These are phyloP conservation scores for Acanthiza pusilla DNA, from an alignment of 2,797 vertebrate species.

Conservation along the genomic window DNA sequence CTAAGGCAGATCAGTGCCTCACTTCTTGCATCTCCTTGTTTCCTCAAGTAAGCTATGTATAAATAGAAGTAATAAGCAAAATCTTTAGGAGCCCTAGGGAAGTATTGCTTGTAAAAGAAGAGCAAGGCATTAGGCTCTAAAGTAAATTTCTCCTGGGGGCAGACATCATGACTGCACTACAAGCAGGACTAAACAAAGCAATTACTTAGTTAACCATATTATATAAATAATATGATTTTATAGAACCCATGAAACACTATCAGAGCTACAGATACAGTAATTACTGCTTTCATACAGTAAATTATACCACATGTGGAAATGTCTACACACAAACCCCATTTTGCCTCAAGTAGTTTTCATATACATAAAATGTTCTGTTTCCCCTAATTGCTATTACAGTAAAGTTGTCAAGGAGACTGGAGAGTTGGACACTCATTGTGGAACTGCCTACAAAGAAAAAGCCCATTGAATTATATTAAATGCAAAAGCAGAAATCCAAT, in stretches of 20 bases:
- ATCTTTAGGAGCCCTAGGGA: not conserved
- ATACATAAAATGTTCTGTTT: not conserved
- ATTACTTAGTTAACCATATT: slow-evolving; percentile 18
- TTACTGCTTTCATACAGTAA: not conserved
- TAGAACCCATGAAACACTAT: not conserved
- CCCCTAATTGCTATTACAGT: not conserved
- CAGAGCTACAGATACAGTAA: slow-evolving; percentile 4
- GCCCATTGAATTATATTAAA: not conserved
- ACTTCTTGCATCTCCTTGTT: not conserved
- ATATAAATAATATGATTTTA: not conserved
- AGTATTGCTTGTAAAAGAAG: not conserved
- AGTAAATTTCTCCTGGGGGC: not conserved
- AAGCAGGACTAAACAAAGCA: not conserved
- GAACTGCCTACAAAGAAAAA: not conserved
- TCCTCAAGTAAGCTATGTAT: not conserved
- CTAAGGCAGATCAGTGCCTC: not conserved
- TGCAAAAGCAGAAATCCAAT: not conserved
- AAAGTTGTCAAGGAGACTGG: not conserved
- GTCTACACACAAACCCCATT: not conserved
- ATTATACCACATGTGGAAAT: not conserved
- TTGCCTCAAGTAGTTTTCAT: not conserved
- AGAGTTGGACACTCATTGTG: not conserved
- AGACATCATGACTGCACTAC: not conserved
- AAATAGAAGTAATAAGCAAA: not conserved
- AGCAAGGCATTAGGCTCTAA: not conserved